Percentiles rank a stretch among this genome's conserved stretches.
These are phyloP conservation scores for Drosophila kurseongensis DNA, from an alignment of 1,140 invertebrate species.

Conservation along the genomic window DNA sequence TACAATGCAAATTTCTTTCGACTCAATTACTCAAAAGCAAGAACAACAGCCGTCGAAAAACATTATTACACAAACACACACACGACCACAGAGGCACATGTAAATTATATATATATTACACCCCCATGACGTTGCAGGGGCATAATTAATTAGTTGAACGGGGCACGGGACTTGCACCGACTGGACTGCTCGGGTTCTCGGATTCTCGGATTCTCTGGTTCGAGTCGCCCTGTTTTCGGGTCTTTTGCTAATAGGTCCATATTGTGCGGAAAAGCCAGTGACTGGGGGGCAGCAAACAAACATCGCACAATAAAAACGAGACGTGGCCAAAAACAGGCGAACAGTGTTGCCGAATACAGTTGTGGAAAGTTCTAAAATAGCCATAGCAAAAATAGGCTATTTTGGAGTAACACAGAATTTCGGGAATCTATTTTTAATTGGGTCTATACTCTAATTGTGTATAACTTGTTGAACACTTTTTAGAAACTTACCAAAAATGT, in stretches of 20 bases:
- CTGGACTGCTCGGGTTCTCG: constrained; percentile 17
- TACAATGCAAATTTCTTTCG: constrained; percentile 78
- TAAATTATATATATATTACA: constrained; percentile 62
- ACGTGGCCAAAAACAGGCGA: constrained; percentile 17
- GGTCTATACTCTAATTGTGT: no score
- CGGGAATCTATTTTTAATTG: no score
- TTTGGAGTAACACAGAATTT: no score
- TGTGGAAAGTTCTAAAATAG: constrained; percentile 3
- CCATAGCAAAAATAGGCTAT: no score
- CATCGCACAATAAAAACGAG: constrained; percentile 23
- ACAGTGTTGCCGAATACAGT: constrained; percentile 12
- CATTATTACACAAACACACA: constrained; percentile 51
- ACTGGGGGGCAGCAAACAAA: constrained; percentile 30
- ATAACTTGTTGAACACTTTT: no score
- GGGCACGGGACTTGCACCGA: constrained; percentile 53
- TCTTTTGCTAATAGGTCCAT: constrained; percentile 77
- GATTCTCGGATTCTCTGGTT: not conserved
- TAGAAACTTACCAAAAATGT: no score
- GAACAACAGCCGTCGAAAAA: constrained; percentile 56
- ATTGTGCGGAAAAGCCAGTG: constrained; percentile 69
- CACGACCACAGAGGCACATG: constrained; percentile 26
- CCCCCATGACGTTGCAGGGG: constrained; percentile 80
- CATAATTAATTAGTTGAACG: constrained; percentile 80
- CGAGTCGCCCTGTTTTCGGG: constrained; percentile 15
- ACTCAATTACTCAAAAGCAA: constrained; percentile 66